Percentiles rank a stretch among this genome's conserved stretches.
Conservation (phyloP, 1,140 invertebrate species). For the Calliopsis andreniformis region DNA sequence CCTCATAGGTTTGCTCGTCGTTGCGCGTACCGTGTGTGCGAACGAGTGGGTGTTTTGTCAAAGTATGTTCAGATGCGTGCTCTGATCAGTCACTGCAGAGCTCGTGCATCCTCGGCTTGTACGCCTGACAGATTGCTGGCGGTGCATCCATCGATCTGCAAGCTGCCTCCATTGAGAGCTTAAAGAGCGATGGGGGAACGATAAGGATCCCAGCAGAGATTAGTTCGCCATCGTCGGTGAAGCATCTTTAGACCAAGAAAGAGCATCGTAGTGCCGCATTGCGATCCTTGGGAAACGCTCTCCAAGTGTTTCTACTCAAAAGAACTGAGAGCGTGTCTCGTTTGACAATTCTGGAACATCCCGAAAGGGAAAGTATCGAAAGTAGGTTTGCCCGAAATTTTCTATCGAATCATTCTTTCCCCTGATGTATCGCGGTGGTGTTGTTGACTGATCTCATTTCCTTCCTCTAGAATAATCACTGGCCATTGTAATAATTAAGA, state of each 20-base stretch:
- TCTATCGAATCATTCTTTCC: not conserved
- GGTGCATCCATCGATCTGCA: not conserved
- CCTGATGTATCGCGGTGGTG: too few species aligned
- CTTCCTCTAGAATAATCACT: too few species aligned
- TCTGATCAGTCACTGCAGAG: constrained; percentile 1
- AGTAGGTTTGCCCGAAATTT: constrained; percentile 40
- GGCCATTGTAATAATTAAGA: too few species aligned
- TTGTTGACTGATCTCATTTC: too few species aligned
- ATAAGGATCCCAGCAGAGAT: not conserved
- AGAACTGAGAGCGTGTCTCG: constrained; percentile 40
- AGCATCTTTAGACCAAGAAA: not conserved
- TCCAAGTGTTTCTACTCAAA: constrained; percentile 17
- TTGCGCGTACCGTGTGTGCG: not conserved
- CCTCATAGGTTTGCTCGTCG: not conserved
- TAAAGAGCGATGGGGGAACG: not conserved
- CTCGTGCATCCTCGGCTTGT: not conserved
- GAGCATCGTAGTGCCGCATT: constrained; percentile 10
- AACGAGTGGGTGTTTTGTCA: not conserved
- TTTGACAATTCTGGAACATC: constrained; percentile 23
- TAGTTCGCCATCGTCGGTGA: not conserved
- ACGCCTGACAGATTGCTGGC: not conserved
- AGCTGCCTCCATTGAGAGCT: not conserved
- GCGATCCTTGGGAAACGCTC: not conserved
- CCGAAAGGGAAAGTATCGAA: constrained; percentile 44
- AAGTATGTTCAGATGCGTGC: constrained; percentile 14